These are phyloP conservation scores for Danionella cerebrum DNA, from an alignment of 2,113 vertebrate genomes.

Conservation along the genomic window DNA sequence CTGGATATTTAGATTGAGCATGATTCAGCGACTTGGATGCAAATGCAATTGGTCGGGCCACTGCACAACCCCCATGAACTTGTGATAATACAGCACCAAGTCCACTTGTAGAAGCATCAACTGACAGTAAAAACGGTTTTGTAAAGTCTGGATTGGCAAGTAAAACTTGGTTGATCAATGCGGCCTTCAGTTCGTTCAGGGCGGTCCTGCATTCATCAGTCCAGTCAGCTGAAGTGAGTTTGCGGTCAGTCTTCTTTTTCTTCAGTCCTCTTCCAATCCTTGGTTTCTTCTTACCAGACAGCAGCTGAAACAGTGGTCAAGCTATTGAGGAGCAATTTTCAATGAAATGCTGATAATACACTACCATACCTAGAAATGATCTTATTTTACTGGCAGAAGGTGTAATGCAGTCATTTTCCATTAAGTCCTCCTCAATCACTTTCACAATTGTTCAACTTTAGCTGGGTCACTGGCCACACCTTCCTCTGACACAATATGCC, in stretches of 20 bases:
- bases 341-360: constrained; percentile 35
- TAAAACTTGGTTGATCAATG: constrained; percentile 7
- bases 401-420: constrained; percentile 19
- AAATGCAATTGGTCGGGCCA: background rate
- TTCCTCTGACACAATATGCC: constrained; percentile 10
- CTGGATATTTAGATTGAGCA: too few species aligned
- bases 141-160: constrained; percentile 10
- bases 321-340: constrained; percentile 1
- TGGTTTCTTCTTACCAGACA: too few species aligned
- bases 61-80: background rate
- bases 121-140: background rate
- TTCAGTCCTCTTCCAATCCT: background rate
- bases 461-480: constrained; percentile 11
- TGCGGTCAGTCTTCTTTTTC: background rate
- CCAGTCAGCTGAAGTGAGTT: background rate
- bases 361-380: constrained; percentile 33
- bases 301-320: constrained; percentile 9
- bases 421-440: background rate
- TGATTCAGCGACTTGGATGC: background rate
- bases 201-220: background rate
- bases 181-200: background rate
- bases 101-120: background rate
- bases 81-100: background rate
- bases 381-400: constrained; percentile 15
- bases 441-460: background rate